Percentiles rank a stretch among this genome's conserved stretches.
phyloP scores from a whole-genome alignment of 2,888 invertebrate species.

The Drosophila greeni region DNA sequence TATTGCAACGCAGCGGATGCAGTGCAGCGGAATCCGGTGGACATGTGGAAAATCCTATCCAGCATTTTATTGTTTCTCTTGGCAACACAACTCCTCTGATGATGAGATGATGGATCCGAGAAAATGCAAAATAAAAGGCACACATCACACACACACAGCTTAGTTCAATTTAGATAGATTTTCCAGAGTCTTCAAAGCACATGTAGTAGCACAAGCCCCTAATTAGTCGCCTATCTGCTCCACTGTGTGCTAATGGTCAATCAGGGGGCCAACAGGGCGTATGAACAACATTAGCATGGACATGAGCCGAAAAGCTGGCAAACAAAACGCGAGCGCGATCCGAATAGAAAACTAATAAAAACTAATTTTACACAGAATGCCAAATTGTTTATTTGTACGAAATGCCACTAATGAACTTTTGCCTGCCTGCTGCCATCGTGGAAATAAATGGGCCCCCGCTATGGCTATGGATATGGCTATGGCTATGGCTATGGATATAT shows the following conservation, averaged over 20 bases:
- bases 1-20: constrained; percentile 64
- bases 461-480: constrained; percentile 6
- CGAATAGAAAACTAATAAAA: constrained; percentile 59
- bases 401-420: constrained; percentile 55
- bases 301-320: constrained; percentile 47
- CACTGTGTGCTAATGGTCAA: constrained; percentile 29
- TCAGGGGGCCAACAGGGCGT: constrained; percentile 38
- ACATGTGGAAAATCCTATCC: constrained; percentile 26
- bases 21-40: neutral
- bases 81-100: constrained; percentile 23
- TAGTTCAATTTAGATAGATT: constrained; percentile 25
- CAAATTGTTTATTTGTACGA: constrained; percentile 61
- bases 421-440: constrained; percentile 17
- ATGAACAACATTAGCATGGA: constrained; percentile 43
- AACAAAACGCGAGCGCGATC: constrained; percentile 31
- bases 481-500: constrained; percentile 21
- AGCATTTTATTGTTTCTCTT: constrained; percentile 36
- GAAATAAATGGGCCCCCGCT: constrained; percentile 15
- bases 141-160: constrained; percentile 11
- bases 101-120: neutral
- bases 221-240: constrained; percentile 9
- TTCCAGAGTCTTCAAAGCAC: neutral
- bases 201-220: constrained; percentile 2
- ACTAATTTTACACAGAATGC: constrained; percentile 58
- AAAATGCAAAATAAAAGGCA: constrained; percentile 22